Conservation (phyloP, 2,113 vertebrate species). For the Leptobrachium leishanense region DNA sequence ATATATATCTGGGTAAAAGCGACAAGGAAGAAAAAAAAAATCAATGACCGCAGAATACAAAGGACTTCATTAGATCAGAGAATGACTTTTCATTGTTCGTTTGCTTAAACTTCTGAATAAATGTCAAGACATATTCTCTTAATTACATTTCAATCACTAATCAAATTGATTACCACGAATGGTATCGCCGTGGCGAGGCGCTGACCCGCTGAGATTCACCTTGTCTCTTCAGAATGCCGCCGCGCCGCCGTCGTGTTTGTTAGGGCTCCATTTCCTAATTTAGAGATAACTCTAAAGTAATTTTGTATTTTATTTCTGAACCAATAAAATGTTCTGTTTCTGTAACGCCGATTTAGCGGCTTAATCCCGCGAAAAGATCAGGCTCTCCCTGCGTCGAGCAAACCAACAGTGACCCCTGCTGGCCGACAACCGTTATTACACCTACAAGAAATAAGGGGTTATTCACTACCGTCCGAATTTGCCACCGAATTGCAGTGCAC, state of each 20-base stretch:
- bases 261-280: conserved; percentile 8
- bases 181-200: background rate
- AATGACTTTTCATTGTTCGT: conserved; percentile 25
- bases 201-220: conserved; percentile 7
- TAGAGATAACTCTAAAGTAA: conserved; percentile 27
- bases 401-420: conserved; percentile 25
- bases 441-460: too few relatives aligned
- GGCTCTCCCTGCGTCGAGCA: background rate
- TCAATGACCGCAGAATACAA: background rate
- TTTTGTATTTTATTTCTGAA: conserved; percentile 8
- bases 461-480: too few relatives aligned
- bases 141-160: conserved; percentile 41
- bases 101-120: conserved; percentile 28
- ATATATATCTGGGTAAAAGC: background rate
- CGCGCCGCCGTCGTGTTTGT: background rate
- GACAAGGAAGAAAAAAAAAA: background rate
- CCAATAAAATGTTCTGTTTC: background rate
- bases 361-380: background rate
- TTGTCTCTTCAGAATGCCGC: background rate
- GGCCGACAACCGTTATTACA: background rate
- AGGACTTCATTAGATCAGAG: conserved; percentile 4
- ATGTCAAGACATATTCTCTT: conserved; percentile 32
- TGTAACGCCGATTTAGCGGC: background rate
- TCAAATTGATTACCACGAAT: conserved; percentile 19
- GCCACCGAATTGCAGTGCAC: too few relatives aligned